phyloP scores from a whole-genome alignment of 2,113 vertebrate genomes.

The Struthidea cinerea region DNA sequence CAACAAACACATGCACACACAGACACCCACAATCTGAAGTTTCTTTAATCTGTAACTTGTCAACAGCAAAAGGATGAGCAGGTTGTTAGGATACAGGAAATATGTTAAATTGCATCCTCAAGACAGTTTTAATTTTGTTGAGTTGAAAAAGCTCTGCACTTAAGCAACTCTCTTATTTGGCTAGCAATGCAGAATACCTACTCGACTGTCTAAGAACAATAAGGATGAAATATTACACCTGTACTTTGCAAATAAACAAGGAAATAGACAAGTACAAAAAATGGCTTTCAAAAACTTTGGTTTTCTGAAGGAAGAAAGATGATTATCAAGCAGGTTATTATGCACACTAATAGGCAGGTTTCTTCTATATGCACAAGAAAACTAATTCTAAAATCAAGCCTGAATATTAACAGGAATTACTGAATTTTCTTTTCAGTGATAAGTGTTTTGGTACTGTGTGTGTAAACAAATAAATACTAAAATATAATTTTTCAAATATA shows the following conservation, averaged over 20 bases:
- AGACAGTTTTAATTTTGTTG: neutral
- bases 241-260: neutral
- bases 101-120: neutral
- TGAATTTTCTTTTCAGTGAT: neutral
- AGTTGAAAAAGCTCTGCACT: neutral
- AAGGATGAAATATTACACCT: neutral
- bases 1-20: rapidly evolving
- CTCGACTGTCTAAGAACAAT: neutral
- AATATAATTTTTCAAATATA: neutral
- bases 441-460: neutral
- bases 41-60: neutral
- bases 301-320: neutral
- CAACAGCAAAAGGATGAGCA: neutral
- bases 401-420: neutral
- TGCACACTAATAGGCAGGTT: neutral
- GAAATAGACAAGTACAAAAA: neutral
- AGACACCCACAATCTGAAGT: neutral
- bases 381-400: neutral
- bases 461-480: neutral
- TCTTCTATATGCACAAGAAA: neutral
- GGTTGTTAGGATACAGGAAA: neutral
- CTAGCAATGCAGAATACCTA: neutral
- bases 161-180: neutral
- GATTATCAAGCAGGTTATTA: neutral
- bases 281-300: neutral